phyloP scores from a whole-genome alignment of 2,797 vertebrate genomes.

The Rhinichthys osculus region DNA sequence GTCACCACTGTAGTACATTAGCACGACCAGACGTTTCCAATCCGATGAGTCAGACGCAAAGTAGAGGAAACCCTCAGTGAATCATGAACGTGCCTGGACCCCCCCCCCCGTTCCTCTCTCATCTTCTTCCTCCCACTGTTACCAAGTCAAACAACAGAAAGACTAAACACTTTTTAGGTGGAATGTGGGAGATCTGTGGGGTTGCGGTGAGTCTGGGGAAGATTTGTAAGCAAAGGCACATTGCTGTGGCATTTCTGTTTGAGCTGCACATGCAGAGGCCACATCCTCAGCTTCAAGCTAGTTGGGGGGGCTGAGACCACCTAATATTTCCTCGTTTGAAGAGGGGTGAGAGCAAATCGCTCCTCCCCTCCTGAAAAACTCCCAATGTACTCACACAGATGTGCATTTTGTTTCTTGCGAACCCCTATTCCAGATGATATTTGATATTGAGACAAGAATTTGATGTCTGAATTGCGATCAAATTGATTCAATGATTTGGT shows the following conservation, averaged over 20 bases:
- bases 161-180: conserved; percentile 39
- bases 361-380: conserved; percentile 43
- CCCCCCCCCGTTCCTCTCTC: not conserved
- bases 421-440: conserved; percentile 9
- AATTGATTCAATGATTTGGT: not conserved
- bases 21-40: conserved; percentile 29
- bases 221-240: conserved; percentile 48
- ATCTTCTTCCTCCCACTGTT: conserved; percentile 40
- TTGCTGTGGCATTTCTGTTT: conserved; percentile 33
- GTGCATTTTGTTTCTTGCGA: not conserved
- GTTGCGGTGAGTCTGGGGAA: conserved; percentile 34
- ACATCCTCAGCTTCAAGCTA: conserved; percentile 48
- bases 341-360: conserved; percentile 43
- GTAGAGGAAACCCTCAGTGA: conserved; percentile 27
- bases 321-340: conserved; percentile 49
- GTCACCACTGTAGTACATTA: conserved; percentile 38
- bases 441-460: not conserved
- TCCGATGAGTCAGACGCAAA: not conserved
- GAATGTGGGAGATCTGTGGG: conserved; percentile 32
- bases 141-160: conserved; percentile 20
- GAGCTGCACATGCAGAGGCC: conserved; percentile 13
- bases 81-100: not conserved
- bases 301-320: conserved; percentile 13
- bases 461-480: not conserved
- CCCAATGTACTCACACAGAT: conserved; percentile 32